Conservation (phyloP, 1,140 invertebrate species). For the Trichogramma pretiosum region DNA sequence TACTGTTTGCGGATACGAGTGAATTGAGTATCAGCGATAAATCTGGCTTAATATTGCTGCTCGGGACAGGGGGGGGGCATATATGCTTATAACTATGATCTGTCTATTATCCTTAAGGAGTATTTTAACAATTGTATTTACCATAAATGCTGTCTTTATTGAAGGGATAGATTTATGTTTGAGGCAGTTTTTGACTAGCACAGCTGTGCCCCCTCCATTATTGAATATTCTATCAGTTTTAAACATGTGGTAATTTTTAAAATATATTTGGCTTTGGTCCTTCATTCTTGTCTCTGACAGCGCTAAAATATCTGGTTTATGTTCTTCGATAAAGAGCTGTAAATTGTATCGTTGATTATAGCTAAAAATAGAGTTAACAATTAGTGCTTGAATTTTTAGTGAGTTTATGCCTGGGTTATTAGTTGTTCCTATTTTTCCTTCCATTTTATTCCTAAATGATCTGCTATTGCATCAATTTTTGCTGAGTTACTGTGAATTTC, state of each 20-base stretch:
- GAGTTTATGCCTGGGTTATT: not conserved
- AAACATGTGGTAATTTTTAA: conserved; percentile 17
- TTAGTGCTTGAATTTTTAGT: conserved; percentile 10
- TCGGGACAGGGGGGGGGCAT: not conserved
- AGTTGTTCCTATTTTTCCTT: not conserved
- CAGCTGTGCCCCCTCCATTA: conserved; percentile 19
- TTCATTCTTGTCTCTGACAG: conserved; percentile 21
- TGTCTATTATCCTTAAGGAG: conserved; percentile 3
- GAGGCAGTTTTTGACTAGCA: conserved; percentile 18
- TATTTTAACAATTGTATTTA: conserved; percentile 12
- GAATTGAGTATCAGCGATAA: not conserved
- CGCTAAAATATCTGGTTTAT: conserved; percentile 14
- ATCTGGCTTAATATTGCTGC: conserved; percentile 10
- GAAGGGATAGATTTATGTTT: conserved; percentile 6
- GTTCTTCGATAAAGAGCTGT: conserved; percentile 1
- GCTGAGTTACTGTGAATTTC: not conserved
- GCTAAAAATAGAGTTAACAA: conserved; percentile 18
- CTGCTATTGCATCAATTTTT: not conserved
- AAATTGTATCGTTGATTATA: conserved; percentile 15
- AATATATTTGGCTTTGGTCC: conserved; percentile 4
- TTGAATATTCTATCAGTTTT: conserved; percentile 19
- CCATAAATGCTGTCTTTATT: not conserved
- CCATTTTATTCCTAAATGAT: not conserved
- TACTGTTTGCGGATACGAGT: not conserved
- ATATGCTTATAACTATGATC: conserved; percentile 13